Conservation (phyloP, 1,140 invertebrate species). For the Cyclargus thomasi region DNA sequence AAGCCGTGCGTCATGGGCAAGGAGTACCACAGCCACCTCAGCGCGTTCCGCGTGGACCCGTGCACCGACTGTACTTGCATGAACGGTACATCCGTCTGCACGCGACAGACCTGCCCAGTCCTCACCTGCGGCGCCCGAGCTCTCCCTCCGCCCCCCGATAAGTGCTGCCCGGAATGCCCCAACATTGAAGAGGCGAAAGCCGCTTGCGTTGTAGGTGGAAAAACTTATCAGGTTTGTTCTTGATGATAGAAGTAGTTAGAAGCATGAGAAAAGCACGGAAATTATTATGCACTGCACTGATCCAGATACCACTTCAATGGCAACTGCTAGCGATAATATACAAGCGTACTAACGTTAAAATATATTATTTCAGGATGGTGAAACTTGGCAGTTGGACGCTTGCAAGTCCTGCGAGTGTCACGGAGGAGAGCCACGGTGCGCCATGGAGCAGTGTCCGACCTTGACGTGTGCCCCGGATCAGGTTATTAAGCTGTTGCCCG, state of each 20-base stretch:
- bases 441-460: conserved; percentile 83
- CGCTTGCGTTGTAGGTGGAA: conserved; percentile 79
- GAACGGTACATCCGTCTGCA: conserved; percentile 86
- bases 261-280: neutral
- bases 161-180: conserved; percentile 87
- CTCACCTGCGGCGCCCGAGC: conserved; percentile 85
- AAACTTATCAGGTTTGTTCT: conserved; percentile 77
- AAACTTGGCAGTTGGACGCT: conserved; percentile 88
- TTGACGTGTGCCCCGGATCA: conserved; percentile 84
- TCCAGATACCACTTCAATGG: too few relatives aligned
- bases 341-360: too few relatives aligned
- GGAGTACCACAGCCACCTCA: conserved; percentile 77
- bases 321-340: too few relatives aligned
- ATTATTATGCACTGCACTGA: neutral
- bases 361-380: conserved; percentile 83
- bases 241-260: conserved; percentile 9
- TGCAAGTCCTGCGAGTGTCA: conserved; percentile 91
- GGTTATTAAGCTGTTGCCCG: conserved; percentile 80
- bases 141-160: conserved; percentile 77
- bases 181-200: conserved; percentile 77
- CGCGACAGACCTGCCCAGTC: conserved; percentile 86
- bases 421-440: conserved; percentile 86
- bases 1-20: conserved; percentile 83
- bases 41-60: conserved; percentile 80
- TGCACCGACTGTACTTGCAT: conserved; percentile 89